Evolutionary conservation across 2,113 vertebrate species (phyloP).

Genomic region (Dinomys branickii): DNA sequence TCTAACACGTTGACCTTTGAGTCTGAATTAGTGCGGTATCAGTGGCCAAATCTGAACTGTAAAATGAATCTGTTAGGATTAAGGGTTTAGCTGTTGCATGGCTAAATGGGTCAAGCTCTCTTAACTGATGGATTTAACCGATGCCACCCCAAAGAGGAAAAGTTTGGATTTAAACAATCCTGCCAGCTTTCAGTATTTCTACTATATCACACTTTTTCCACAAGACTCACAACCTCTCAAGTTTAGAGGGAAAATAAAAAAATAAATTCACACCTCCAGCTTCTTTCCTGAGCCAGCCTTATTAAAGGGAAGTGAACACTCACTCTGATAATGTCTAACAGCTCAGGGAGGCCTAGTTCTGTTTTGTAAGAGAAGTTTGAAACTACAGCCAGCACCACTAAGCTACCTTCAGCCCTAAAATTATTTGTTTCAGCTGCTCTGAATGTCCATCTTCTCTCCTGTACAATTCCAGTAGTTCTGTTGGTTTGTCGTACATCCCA

Average conservation of each 20-base stretch:
- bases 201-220: conserved; percentile 37
- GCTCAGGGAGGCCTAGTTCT: background rate
- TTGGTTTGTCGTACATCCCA: background rate
- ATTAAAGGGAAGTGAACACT: conserved; percentile 18
- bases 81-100: conserved; percentile 80
- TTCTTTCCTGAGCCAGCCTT: conserved; percentile 23
- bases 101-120: conserved; percentile 73
- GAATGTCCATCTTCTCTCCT: background rate
- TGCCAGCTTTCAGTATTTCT: conserved; percentile 73
- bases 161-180: conserved; percentile 65
- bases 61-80: conserved; percentile 83
- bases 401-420: background rate
- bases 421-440: background rate
- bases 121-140: conserved; percentile 78
- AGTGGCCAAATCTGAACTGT: conserved; percentile 72
- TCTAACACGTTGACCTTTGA: conserved; percentile 58
- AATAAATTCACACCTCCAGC: conserved; percentile 20
- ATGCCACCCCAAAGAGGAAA: conserved; percentile 53
- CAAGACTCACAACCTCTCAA: conserved; percentile 63
- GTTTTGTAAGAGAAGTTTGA: background rate
- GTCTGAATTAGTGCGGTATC: conserved; percentile 78
- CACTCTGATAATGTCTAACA: background rate
- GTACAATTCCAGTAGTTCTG: background rate
- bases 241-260: conserved; percentile 54
- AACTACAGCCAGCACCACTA: background rate